Percentiles rank a stretch among this genome's conserved stretches.
phyloP scores from a whole-genome alignment of 1,140 invertebrate species.

The Epicauta chinensis region DNA sequence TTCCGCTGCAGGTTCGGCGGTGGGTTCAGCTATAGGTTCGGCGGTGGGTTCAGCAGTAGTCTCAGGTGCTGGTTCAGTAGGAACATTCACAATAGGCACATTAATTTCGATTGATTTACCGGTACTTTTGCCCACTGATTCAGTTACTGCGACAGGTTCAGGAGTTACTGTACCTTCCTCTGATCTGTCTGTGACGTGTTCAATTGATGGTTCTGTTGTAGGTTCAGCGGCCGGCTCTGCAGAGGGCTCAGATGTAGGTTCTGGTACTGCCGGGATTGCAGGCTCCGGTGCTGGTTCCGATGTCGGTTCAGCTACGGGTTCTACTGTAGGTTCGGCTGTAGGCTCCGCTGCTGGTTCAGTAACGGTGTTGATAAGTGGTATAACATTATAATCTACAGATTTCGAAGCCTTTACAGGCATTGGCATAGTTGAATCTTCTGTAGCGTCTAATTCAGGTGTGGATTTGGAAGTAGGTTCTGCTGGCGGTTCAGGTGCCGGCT shows the following conservation, averaged over 20 bases:
- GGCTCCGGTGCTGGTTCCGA: conserved; percentile 13
- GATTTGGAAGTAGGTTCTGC: conserved; percentile 28
- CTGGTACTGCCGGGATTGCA: conserved; percentile 15
- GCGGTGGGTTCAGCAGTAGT: conserved; percentile 8
- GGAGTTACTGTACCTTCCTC: too few relatives aligned
- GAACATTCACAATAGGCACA: too few relatives aligned
- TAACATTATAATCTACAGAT: neutral
- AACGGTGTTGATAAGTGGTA: neutral
- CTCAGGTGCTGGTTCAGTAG: conserved; percentile 15
- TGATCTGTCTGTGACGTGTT: too few relatives aligned
- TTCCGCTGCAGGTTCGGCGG: neutral
- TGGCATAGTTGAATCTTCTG: conserved; percentile 2
- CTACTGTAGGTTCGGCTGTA: conserved; percentile 1
- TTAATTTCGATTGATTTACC: too few relatives aligned
- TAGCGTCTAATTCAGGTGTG: neutral
- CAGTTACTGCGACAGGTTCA: too few relatives aligned
- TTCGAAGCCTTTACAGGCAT: neutral
- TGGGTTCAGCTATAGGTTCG: conserved; percentile 7
- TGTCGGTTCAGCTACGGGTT: conserved; percentile 7
- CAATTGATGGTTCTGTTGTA: conserved; percentile 7
- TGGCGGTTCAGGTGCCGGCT: conserved; percentile 7
- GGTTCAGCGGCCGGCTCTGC: conserved; percentile 1
- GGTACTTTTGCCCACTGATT: too few relatives aligned
- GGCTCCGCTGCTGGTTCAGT: conserved; percentile 16
- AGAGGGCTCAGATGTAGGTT: conserved; percentile 11